phyloP scores from a whole-genome alignment of 35 echinoderm and acorn worm species.

The Lytechinus pictus region DNA sequence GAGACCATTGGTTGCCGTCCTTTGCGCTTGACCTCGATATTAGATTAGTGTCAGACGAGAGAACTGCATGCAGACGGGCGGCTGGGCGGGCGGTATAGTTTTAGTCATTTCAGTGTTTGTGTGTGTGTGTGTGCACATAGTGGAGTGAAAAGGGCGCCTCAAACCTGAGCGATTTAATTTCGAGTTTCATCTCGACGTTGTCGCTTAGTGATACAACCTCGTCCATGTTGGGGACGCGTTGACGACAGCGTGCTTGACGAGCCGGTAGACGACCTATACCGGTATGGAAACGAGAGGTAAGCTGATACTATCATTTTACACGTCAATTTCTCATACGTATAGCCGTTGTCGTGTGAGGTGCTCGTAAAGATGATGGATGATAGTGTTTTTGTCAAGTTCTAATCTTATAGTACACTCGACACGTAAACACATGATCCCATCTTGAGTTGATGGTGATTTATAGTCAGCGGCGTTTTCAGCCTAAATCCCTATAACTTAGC shows the following conservation, averaged over 20 bases:
- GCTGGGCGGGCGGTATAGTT: neutral
- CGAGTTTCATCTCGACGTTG: neutral
- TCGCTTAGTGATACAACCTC: neutral
- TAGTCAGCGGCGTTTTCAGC: neutral
- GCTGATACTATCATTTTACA: neutral
- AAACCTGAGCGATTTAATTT: neutral
- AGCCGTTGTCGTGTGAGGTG: neutral
- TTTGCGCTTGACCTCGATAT: neutral
- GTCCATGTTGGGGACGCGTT: neutral
- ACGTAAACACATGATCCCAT: constrained; percentile 9
- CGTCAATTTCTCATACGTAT: neutral
- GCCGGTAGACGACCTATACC: neutral
- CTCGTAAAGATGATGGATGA: neutral
- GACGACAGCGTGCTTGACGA: neutral
- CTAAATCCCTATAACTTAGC: neutral
- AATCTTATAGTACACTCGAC: neutral
- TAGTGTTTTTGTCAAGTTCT: neutral
- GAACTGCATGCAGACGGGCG: too few relatives aligned
- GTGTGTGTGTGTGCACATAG: neutral
- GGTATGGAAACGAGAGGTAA: constrained; percentile 2
- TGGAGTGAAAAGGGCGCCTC: neutral
- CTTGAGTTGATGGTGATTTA: neutral
- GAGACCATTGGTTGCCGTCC: neutral
- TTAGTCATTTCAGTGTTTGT: neutral
- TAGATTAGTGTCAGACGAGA: neutral